Conservation (phyloP, 1,140 invertebrate genomes). For the Megathymus violae region DNA sequence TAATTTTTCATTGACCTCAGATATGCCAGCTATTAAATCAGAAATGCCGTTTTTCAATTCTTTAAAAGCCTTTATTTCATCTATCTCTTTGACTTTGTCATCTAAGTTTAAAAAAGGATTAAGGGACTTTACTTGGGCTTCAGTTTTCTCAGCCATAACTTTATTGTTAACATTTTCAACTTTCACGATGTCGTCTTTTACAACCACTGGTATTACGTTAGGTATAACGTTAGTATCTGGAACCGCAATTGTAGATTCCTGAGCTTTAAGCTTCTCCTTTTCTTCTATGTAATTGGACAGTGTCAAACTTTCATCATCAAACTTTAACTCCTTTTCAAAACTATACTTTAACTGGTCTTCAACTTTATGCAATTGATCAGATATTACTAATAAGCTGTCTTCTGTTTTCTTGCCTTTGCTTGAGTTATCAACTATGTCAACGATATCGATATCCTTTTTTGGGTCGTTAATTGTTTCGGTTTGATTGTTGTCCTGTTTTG, state of each 20-base stretch:
- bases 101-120: conserved; percentile 72
- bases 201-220: conserved; percentile 50
- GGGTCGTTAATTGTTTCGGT: conserved; percentile 39
- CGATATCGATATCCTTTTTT: conserved; percentile 39
- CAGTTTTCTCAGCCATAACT: conserved; percentile 34
- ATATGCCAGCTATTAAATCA: conserved; percentile 79
- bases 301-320: conserved; percentile 65
- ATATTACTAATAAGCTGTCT: conserved; percentile 80
- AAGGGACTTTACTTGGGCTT: conserved; percentile 52
- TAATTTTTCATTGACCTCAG: conserved; percentile 79
- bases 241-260: conserved; percentile 45
- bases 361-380: conserved; percentile 78
- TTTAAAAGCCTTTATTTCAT: conserved; percentile 80
- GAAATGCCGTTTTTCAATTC: conserved; percentile 82
- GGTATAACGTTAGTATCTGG: conserved; percentile 52
- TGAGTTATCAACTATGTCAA: conserved; percentile 34
- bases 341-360: conserved; percentile 79
- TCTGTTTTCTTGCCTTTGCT: conserved; percentile 75
- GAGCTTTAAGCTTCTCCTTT: conserved; percentile 51
- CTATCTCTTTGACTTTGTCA: conserved; percentile 72
- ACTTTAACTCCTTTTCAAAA: conserved; percentile 72
- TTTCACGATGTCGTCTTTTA: conserved; percentile 55
- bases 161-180: conserved; percentile 39
- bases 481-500: conserved; percentile 19
- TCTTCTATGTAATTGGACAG: conserved; percentile 56